Evolutionary conservation across 2,888 invertebrate genomes (phyloP).

Genomic region (Pristionchus entomophagus): DNA sequence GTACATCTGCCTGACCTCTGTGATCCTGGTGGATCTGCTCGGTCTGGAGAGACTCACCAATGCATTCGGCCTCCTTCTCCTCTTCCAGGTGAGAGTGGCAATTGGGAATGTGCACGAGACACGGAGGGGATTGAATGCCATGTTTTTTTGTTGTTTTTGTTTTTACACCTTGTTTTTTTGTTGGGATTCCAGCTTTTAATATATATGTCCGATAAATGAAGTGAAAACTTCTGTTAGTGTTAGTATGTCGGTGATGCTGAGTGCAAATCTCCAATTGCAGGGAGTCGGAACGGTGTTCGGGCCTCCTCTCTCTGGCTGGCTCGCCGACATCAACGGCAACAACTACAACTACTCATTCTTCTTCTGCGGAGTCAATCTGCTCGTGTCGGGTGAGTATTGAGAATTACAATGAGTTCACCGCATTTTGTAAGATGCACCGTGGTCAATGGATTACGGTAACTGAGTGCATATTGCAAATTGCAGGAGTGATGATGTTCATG

Average conservation of each 20-base stretch:
- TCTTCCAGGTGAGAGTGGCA: slow-evolving; percentile 81
- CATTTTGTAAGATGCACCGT: too few species aligned
- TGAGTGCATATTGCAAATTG: neutral
- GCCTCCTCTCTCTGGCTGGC: slow-evolving; percentile 86
- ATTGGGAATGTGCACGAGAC: neutral
- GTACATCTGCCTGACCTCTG: slow-evolving; percentile 96
- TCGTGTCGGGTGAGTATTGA: slow-evolving; percentile 55
- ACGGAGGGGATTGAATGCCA: neutral
- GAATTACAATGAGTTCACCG: neutral
- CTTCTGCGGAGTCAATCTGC: slow-evolving; percentile 83
- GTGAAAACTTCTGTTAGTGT: too few species aligned
- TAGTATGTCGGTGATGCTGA: neutral
- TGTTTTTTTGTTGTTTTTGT: neutral
- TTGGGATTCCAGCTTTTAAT: too few species aligned
- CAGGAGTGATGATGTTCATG: slow-evolving; percentile 70
- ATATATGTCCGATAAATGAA: too few species aligned
- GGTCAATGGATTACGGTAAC: neutral
- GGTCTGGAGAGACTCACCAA: slow-evolving; percentile 96
- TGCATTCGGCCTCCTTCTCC: slow-evolving; percentile 94
- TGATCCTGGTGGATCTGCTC: slow-evolving; percentile 94
- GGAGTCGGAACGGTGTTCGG: slow-evolving; percentile 92
- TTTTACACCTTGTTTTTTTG: too few species aligned
- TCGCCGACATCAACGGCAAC: slow-evolving; percentile 83
- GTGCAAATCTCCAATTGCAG: slow-evolving; percentile 78
- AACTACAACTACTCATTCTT: slow-evolving; percentile 89